Evolutionary conservation across 2,888 invertebrate species (phyloP).

Genomic region (Campopleginae sp.): DNA sequence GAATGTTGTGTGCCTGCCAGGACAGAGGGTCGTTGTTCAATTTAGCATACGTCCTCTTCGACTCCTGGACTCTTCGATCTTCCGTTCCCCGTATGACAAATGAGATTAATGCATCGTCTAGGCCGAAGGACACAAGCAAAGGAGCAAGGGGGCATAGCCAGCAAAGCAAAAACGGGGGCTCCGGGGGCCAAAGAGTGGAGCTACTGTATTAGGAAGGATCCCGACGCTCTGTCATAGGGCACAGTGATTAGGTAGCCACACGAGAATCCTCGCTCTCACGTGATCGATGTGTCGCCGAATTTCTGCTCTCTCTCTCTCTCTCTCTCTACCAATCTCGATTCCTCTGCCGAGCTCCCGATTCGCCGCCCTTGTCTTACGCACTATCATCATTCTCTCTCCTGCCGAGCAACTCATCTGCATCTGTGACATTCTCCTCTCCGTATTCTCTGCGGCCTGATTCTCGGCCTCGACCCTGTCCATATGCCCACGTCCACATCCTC

Average conservation of each 20-base stretch:
- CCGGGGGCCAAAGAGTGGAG: background rate
- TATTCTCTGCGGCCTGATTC: slow-evolving; percentile 1
- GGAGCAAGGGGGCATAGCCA: slow-evolving; percentile 60
- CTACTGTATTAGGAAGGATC: slow-evolving; percentile 58
- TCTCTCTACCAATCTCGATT: slow-evolving; percentile 16
- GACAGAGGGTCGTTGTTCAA: slow-evolving; percentile 67
- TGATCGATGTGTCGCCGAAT: slow-evolving; percentile 76
- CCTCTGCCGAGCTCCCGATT: slow-evolving; percentile 17
- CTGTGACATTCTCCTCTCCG: slow-evolving; percentile 65
- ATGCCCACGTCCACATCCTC: slow-evolving; percentile 56
- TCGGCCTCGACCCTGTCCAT: slow-evolving; percentile 69
- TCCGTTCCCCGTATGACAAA: slow-evolving; percentile 77
- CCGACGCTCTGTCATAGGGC: slow-evolving; percentile 61
- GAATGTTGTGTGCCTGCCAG: slow-evolving; percentile 26
- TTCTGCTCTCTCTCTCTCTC: no score
- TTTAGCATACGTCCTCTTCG: slow-evolving; percentile 73
- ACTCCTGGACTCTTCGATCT: slow-evolving; percentile 74
- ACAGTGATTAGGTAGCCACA: slow-evolving; percentile 78
- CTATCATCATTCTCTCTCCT: slow-evolving; percentile 61
- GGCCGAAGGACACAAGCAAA: slow-evolving; percentile 74
- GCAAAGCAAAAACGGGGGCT: slow-evolving; percentile 32
- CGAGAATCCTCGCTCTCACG: slow-evolving; percentile 66
- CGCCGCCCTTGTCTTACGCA: slow-evolving; percentile 30
- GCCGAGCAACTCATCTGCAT: slow-evolving; percentile 81
- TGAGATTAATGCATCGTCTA: slow-evolving; percentile 79